phyloP scores from a whole-genome alignment of 2,113 vertebrate genomes.

The Sula dactylatra region DNA sequence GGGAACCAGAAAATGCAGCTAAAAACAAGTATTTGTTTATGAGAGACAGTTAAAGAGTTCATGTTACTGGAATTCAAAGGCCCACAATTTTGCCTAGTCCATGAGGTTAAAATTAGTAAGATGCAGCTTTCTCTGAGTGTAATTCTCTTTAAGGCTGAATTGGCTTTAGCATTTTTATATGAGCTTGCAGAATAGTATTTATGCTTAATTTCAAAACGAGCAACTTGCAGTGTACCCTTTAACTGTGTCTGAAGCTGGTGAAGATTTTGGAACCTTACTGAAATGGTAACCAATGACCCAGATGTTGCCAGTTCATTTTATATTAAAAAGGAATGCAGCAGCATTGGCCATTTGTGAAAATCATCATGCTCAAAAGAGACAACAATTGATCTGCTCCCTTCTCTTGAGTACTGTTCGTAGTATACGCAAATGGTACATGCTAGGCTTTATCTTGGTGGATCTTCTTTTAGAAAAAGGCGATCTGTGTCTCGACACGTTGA shows the following conservation, averaged over 20 bases:
- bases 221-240: neutral
- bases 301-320: neutral
- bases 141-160: neutral
- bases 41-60: neutral
- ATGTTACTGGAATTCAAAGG: neutral
- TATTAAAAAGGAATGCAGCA: neutral
- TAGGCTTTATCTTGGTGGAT: neutral
- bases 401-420: neutral
- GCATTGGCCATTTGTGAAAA: neutral
- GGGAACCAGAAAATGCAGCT: constrained; percentile 14
- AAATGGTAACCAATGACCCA: neutral
- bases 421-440: neutral
- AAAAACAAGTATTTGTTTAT: constrained; percentile 24
- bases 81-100: neutral
- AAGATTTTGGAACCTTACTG: neutral
- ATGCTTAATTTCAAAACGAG: neutral
- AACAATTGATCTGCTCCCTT: neutral
- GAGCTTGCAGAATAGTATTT: neutral
- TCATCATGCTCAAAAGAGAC: neutral
- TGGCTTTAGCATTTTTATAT: neutral
- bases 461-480: neutral
- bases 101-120: neutral
- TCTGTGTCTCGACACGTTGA: neutral
- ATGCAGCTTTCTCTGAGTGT: neutral
- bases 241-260: neutral